Evolutionary conservation across 2,888 invertebrate genomes (phyloP).

Genomic region (Acanthopleura granulata): DNA sequence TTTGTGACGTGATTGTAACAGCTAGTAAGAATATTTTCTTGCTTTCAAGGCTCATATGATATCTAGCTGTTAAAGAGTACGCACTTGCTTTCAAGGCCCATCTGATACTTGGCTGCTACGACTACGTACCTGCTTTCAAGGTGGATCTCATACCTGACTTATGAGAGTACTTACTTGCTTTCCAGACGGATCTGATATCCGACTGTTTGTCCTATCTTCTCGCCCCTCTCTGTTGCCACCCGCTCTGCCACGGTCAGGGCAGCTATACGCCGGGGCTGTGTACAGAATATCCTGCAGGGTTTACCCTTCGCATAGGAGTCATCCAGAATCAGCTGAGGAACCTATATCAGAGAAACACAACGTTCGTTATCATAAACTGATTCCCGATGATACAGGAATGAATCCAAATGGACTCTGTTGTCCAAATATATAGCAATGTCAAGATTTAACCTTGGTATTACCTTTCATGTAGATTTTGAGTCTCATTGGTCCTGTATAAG

Average conservation of each 20-base stretch:
- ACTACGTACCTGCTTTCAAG: slow-evolving; percentile 80
- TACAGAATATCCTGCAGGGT: slow-evolving; percentile 88
- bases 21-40: slow-evolving; percentile 43
- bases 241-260: slow-evolving; percentile 91
- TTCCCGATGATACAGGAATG: too few species aligned
- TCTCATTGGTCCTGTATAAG: too few species aligned
- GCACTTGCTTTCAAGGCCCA: slow-evolving; percentile 85
- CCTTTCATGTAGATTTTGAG: too few species aligned
- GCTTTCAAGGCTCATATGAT: slow-evolving; percentile 92
- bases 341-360: slow-evolving; percentile 74
- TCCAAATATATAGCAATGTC: too few species aligned
- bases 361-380: too few species aligned
- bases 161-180: slow-evolving; percentile 74
- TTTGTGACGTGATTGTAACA: too few species aligned
- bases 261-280: slow-evolving; percentile 92
- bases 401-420: too few species aligned
- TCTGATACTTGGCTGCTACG: slow-evolving; percentile 87
- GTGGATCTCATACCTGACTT: slow-evolving; percentile 91
- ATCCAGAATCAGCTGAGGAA: slow-evolving; percentile 93
- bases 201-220: slow-evolving; percentile 82
- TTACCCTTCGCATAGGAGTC: slow-evolving; percentile 75
- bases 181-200: slow-evolving; percentile 94
- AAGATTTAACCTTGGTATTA: too few species aligned
- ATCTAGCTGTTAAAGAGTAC: slow-evolving; percentile 79
- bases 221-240: slow-evolving; percentile 89